Evolutionary conservation across 2,797 vertebrate genomes (phyloP), one percentile per base, ranked within the genome.

Genomic region (Lophotriccus pileatus): DNA sequence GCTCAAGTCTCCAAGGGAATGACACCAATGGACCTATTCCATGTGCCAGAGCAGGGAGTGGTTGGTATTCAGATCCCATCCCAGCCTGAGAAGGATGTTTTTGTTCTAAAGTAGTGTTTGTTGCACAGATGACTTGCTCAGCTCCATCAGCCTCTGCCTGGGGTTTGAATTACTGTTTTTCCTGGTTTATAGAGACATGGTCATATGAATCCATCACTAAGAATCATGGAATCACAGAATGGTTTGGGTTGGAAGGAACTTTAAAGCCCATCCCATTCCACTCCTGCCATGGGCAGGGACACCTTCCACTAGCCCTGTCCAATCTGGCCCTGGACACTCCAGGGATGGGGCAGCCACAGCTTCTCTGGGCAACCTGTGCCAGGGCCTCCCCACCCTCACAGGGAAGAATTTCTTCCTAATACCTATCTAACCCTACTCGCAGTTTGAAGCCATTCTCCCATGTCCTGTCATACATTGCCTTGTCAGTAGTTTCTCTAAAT

Each of bases 261-360:
- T 64, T 20, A 52, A 41, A 52, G 25, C 12, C 39, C 34, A 23
- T 52, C 10, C 8, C 4, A 9, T 32, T 46, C 44, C 15, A 58
- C 3, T 16, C 12, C 21, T 77, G 28, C 50, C 37, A 12, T 34
- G 30, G 28, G n/a, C 58, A 77, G 12, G 28, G 36, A 46, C 58
- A 59, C 8, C 25, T 84, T 27, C 39, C 58, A 32, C n/a, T 10
- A 2, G 12, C 7, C 12, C 12, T 0, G 0, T 64, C n/a, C 73
- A 84, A 0, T 24, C n/a, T 46, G 73, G 12, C 28, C 64, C 69
- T 0, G n/a, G 0, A 7, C n/a, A 32, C 4, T 13, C 16, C 43
- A 77, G 63, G 43, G 43, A 6, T 44, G 28, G 44, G 20, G 7
- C 37, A 39, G 64, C 37, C 72, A 34, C 50, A 63, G 43, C 9